Conservation (phyloP, 1,140 invertebrate species). For the Bombus haemorrhoidalis region DNA sequence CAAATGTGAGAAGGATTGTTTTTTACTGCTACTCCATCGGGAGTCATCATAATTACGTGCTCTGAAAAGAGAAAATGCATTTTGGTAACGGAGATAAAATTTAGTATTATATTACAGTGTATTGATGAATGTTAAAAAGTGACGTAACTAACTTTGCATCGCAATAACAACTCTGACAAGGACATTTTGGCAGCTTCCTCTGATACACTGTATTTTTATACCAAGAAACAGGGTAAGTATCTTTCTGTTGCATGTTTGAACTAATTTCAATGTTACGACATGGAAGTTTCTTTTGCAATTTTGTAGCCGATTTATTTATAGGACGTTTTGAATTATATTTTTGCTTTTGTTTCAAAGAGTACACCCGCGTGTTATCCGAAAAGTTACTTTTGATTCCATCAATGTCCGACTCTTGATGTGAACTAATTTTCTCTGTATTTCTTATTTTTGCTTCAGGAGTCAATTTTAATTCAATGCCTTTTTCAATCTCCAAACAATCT, state of each 20-base stretch:
- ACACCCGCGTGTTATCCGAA: background rate
- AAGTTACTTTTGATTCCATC: background rate
- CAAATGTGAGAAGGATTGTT: background rate
- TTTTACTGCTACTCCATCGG: background rate
- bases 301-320: background rate
- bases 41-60: background rate
- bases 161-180: background rate
- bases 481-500: background rate
- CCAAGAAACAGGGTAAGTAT: background rate
- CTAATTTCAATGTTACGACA: background rate
- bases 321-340: background rate
- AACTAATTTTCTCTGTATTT: background rate
- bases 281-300: background rate
- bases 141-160: constrained; percentile 7
- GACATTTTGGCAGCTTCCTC: background rate
- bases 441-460: no score
- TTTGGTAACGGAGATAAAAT: background rate
- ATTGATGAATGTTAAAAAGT: no score
- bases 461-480: background rate
- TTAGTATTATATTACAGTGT: background rate
- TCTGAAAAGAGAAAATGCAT: background rate
- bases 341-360: background rate
- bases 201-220: background rate
- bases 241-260: background rate
- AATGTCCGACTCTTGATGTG: background rate